Evolutionary conservation across 2,113 vertebrate species (phyloP).

Genomic region (Meleagris gallopavo): DNA sequence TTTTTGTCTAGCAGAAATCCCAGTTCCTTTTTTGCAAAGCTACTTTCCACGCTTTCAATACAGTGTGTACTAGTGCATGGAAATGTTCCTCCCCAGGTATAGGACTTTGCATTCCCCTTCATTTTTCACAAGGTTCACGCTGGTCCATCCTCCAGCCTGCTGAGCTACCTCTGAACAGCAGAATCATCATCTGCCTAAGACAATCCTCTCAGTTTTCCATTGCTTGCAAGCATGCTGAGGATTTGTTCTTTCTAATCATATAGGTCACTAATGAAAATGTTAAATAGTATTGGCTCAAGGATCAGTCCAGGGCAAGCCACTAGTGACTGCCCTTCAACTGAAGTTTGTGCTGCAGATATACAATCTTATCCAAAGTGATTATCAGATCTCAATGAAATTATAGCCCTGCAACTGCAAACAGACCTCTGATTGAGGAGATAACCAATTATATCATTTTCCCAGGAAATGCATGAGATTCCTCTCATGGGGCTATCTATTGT

Average conservation of each 20-base stretch:
- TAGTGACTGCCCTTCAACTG: background rate
- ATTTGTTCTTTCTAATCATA: background rate
- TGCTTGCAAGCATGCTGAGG: background rate
- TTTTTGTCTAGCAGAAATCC: background rate
- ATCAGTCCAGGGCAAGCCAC: background rate
- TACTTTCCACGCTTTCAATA: background rate
- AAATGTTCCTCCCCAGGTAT: background rate
- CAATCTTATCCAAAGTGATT: background rate
- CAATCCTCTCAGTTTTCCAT: background rate
- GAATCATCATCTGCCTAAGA: rapidly evolving
- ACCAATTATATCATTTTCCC: background rate
- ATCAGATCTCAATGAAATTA: background rate
- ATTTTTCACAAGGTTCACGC: background rate
- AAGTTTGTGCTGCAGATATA: background rate
- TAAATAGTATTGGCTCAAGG: background rate
- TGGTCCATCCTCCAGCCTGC: background rate
- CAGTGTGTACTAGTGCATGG: background rate
- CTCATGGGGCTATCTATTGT: background rate
- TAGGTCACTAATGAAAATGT: background rate
- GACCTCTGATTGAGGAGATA: background rate
- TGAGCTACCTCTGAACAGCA: background rate
- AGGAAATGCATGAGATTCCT: background rate
- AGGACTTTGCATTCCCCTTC: background rate
- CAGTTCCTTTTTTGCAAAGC: background rate
- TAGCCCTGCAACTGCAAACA: background rate